Conservation (phyloP, 2,113 vertebrate genomes). For the Condylura cristata region DNA sequence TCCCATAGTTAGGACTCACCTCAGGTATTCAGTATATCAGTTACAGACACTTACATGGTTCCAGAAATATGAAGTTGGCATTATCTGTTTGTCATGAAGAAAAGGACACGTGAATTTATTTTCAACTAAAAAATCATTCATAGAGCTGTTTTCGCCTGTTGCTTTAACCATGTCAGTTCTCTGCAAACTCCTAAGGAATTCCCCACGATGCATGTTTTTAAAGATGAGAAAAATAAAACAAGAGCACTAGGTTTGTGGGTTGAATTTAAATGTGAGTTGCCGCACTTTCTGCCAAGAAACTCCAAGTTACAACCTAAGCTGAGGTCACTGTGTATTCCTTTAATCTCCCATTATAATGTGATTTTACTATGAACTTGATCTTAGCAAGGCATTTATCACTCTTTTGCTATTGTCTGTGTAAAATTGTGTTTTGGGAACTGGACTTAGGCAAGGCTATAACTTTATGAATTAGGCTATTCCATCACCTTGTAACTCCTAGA, state of each 20-base stretch:
- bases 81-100: not conserved
- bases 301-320: not conserved
- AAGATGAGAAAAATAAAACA: not conserved
- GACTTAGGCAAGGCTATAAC: not conserved
- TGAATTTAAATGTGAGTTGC: not conserved
- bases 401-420: not conserved
- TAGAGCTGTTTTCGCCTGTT: not conserved
- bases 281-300: not conserved
- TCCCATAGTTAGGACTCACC: not conserved
- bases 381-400: not conserved
- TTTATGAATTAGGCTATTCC: not conserved
- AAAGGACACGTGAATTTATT: not conserved
- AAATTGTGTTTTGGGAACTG: not conserved
- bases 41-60: not conserved
- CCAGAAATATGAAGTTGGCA: not conserved
- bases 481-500: not conserved
- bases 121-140: not conserved
- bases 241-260: not conserved
- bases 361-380: not conserved
- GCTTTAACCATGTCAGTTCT: not conserved
- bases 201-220: not conserved
- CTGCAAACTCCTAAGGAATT: not conserved
- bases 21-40: not conserved
- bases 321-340: not conserved
- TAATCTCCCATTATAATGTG: not conserved